Evolutionary conservation across 1,140 invertebrate genomes (phyloP).

Genomic region (Drosophila nebulosa): DNA sequence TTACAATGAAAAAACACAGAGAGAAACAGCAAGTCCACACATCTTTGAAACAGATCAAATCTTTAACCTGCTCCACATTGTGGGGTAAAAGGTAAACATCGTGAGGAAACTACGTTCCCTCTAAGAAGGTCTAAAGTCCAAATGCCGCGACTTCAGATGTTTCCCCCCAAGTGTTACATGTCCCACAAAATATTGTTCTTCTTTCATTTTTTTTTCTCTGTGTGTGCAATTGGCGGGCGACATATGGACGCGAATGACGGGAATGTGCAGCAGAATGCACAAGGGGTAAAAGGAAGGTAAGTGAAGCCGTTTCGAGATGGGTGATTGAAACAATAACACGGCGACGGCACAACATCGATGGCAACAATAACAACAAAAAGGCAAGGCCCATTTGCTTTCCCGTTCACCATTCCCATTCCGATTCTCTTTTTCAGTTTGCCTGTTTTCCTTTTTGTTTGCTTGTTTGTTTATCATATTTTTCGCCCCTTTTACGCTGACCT

Average conservation of each 20-base stretch:
- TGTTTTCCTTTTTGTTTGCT: background rate
- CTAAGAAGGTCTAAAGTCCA: too few species aligned
- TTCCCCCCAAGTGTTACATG: too few species aligned
- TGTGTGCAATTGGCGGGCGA: conserved; percentile 51
- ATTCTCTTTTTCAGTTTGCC: background rate
- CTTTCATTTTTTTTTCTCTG: conserved; percentile 18
- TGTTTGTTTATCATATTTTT: background rate
- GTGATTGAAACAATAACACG: conserved; percentile 1
- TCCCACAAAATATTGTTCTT: too few species aligned
- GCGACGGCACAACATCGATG: background rate
- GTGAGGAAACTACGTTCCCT: too few species aligned
- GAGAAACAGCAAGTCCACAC: background rate
- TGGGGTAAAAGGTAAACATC: too few species aligned
- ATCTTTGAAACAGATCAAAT: background rate
- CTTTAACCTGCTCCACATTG: too few species aligned
- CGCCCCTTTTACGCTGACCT: background rate
- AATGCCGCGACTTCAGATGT: too few species aligned
- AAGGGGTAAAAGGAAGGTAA: conserved; percentile 9
- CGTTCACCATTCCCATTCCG: too few species aligned
- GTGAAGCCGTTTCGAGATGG: conserved; percentile 15
- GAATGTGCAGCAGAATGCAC: conserved; percentile 35
- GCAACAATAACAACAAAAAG: background rate
- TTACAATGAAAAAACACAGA: conserved; percentile 6
- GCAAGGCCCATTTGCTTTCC: conserved; percentile 1
- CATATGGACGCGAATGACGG: conserved; percentile 54